phyloP scores from a whole-genome alignment of 2,113 vertebrate species.

The Archilochus colubris region DNA sequence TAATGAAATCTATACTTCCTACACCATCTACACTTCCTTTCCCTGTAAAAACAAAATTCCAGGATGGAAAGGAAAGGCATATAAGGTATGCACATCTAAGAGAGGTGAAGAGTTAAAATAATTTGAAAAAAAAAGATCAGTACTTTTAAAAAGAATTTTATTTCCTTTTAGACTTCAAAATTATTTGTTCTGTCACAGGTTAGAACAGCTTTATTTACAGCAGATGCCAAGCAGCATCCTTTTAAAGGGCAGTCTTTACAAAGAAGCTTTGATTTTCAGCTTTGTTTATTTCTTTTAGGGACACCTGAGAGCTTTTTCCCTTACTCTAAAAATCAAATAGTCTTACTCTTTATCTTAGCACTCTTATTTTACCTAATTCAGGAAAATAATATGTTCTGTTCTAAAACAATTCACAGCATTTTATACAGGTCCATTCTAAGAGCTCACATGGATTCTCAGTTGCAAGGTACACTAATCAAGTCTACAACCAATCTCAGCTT shows the following conservation, averaged over 20 bases:
- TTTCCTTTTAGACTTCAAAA: neutral
- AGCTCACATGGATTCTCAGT: neutral
- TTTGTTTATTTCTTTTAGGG: neutral
- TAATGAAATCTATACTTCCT: too few species aligned
- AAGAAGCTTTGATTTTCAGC: neutral
- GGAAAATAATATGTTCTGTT: neutral
- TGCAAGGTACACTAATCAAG: neutral
- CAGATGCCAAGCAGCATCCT: fast-evolving
- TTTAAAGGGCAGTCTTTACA: neutral
- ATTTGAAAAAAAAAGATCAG: neutral
- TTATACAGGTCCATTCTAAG: neutral
- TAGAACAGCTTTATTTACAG: neutral
- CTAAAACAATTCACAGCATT: neutral
- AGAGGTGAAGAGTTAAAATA: neutral
- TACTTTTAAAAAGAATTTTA: neutral
- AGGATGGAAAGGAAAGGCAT: neutral
- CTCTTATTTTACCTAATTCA: neutral
- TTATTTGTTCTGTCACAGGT: neutral
- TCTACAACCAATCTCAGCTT: neutral
- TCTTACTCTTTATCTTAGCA: neutral
- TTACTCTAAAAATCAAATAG: neutral
- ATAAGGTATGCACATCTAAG: neutral
- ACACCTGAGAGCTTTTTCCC: neutral
- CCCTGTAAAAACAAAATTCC: neutral
- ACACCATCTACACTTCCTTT: neutral